Conservation (phyloP, 2,797 vertebrate species). For the Acipenser transmontanus region DNA sequence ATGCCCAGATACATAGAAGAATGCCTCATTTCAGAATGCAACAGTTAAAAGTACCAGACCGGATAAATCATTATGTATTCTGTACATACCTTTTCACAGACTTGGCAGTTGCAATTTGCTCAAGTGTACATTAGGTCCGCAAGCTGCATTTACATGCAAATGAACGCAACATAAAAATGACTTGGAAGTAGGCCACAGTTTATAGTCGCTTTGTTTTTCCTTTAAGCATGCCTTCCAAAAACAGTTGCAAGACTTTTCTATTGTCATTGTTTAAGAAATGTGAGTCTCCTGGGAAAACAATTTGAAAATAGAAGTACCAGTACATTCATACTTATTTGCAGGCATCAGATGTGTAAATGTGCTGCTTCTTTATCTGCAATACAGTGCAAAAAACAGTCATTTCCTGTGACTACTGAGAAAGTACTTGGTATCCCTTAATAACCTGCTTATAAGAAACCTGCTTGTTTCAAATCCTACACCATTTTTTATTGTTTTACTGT, state of each 20-base stretch:
- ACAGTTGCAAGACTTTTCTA: constrained; percentile 37
- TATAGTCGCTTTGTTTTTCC: constrained; percentile 23
- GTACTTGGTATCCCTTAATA: constrained; percentile 59
- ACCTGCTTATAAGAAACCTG: constrained; percentile 40
- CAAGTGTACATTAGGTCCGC: constrained; percentile 38
- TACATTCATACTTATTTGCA: constrained; percentile 62
- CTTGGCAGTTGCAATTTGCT: constrained; percentile 32
- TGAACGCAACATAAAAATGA: constrained; percentile 34
- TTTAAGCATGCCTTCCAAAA: constrained; percentile 52
- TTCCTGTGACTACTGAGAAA: constrained; percentile 64
- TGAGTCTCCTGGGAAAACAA: constrained; percentile 56
- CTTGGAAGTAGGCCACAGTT: constrained; percentile 21
- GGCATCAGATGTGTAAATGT: constrained; percentile 43
- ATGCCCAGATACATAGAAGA: constrained; percentile 53
- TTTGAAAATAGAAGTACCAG: constrained; percentile 50
- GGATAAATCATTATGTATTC: constrained; percentile 30
- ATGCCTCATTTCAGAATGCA: constrained; percentile 45
- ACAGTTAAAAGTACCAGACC: constrained; percentile 30
- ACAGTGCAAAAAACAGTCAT: constrained; percentile 60
- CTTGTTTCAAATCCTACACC: constrained; percentile 20
- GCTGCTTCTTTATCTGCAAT: constrained; percentile 51
- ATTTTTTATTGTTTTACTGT: constrained; percentile 29
- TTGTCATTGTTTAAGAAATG: constrained; percentile 43
- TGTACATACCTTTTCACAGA: constrained; percentile 45
- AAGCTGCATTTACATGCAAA: constrained; percentile 60